Evolutionary conservation across 2,113 vertebrate genomes (phyloP).

Genomic region (Pseudorasbora parva): DNA sequence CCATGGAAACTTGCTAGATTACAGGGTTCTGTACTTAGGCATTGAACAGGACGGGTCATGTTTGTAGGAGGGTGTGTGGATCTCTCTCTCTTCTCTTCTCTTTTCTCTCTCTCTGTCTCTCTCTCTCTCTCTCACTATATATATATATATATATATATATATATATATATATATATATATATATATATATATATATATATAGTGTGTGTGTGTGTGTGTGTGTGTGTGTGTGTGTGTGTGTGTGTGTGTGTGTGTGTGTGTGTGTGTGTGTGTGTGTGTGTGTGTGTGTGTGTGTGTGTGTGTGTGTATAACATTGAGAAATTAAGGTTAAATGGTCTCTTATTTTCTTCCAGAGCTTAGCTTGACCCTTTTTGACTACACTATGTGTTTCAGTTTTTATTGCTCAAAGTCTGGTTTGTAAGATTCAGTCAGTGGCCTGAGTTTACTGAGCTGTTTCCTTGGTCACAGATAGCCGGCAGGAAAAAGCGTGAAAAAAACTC

Average conservation of each 20-base stretch:
- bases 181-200: not conserved
- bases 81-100: no score
- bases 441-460: slow-evolving; percentile 32
- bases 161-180: no score
- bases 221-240: no score
- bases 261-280: no score
- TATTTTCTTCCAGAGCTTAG: no score
- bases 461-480: slow-evolving; percentile 17
- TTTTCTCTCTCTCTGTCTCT: no score
- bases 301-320: no score
- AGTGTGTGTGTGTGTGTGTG: no score
- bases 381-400: not conserved
- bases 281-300: no score
- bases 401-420: slow-evolving; percentile 14
- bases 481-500: not conserved
- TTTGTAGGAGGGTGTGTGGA: slow-evolving; percentile 16
- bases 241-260: no score
- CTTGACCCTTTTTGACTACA: no score
- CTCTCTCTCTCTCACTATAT: not conserved
- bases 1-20: slow-evolving; percentile 30
- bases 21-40: not conserved
- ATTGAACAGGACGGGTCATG: slow-evolving; percentile 10
- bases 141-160: not conserved
- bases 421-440: slow-evolving; percentile 4
- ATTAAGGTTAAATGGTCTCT: no score